Base-by-base conservation (phyloP, 2,797 vertebrate genomes). In the Myiotriccus ornatus region DNA sequence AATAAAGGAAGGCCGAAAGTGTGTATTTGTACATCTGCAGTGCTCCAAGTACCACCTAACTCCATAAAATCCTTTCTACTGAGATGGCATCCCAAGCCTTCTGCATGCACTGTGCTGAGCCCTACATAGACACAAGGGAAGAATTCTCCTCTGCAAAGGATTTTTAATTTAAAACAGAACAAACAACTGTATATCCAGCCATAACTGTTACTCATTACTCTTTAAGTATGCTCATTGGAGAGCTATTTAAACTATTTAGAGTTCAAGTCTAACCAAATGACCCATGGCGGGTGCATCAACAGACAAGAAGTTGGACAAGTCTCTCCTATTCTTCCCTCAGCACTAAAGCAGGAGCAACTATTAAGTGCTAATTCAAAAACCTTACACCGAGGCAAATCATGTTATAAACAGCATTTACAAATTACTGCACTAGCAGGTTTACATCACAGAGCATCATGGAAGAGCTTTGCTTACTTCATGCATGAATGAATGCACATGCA, bases 181-280 rank as follows among this genome's bases (percentile, higher is more conserved):
- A 71, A 89, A 67, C 60, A 88, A 60, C 39, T 85, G 65, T 20
- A 83, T 27, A 75, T 35, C 28, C 21, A 89, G 55, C 34, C 52
- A 6, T 78, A 73, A 83, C 44, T 84, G 32, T 35, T 92, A 50
- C 84, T 94, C 74, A 41, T 93, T 82, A 87, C 39, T 81, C 73
- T 71, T 43, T 49, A 59, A 47, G 47, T 65, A 67, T 68, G 76
- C 28, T 94, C 87, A 88, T 2, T 79, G 69, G 62, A 90, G 62
- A 95, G 55, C 39, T 86, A 95, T 96, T 91, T 87, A 49, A 94
- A 91, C 76, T 91, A 93, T 84, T 84, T 12, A 88, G 69, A 92
- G 73, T 83, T 93, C 53, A 73, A 35, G 65, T 25, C 74, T 87
- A 81, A 83, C 50, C 69, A 80, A 91, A 63, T 41, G 65, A 91